phyloP scores from a whole-genome alignment of 2,113 vertebrate genomes.

The Oreochromis tanganicae region DNA sequence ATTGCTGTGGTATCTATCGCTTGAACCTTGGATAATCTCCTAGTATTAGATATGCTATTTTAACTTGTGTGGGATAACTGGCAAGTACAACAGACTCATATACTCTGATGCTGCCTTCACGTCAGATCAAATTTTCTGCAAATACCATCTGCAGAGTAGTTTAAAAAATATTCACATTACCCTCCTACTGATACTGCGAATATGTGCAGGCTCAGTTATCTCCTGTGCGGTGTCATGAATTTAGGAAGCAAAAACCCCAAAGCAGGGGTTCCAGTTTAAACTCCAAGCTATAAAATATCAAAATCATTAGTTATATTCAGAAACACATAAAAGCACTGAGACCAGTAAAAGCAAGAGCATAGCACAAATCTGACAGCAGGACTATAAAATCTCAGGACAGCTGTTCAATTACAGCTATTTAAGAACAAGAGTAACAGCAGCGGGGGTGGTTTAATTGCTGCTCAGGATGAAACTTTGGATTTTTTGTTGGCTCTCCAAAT shows the following conservation, averaged over 20 bases:
- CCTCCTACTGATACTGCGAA: constrained; percentile 38
- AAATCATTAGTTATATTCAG: constrained; percentile 11
- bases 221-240: constrained; percentile 5
- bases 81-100: constrained; percentile 3
- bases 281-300: constrained; percentile 3
- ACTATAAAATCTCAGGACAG: neutral
- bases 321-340: neutral
- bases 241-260: neutral
- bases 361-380: neutral
- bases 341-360: neutral
- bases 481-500: neutral
- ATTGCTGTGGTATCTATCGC: neutral
- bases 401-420: constrained; percentile 27
- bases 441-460: constrained; percentile 12
- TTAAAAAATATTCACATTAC: neutral
- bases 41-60: constrained; percentile 4
- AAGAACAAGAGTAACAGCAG: neutral
- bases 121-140: constrained; percentile 29
- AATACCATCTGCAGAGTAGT: constrained; percentile 14
- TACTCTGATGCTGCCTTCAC: neutral
- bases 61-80: constrained; percentile 27
- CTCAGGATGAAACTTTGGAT: neutral
- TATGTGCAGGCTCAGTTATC: neutral
- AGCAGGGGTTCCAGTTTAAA: constrained; percentile 2
- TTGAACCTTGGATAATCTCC: neutral